Base-by-base conservation (phyloP, 2,797 vertebrate species). In the Phoxinus dragarum region DNA sequence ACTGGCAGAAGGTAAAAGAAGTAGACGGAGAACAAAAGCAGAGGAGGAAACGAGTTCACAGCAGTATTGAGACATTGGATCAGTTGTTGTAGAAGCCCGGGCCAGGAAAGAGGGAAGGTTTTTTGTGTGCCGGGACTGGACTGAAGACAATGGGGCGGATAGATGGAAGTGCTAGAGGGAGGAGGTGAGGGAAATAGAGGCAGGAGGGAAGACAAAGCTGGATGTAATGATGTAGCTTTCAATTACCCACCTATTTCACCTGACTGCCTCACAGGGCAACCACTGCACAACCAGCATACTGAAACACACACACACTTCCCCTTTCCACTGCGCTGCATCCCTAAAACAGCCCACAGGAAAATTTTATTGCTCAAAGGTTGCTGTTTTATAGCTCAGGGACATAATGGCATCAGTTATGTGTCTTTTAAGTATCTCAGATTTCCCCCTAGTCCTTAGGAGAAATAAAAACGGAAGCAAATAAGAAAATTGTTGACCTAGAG, bases 231-330 rank as follows among this genome's bases (percentile, higher is more conserved):
- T 88, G 90, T 90, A 72, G 67, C 85, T 91, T 89, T 91, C 90
- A 91, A 87, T 93, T 89, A 91, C 89, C 84, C 88, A 92, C 93
- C 92, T 89, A 86, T 81, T 85, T 90, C 89, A 90, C 90, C 91
- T 82, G 80, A 85, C 75, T 81, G 88, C 88, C 86, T 84, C 80
- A 69, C 79, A 88, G 40, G 42, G 86, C 84, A 87, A 82, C 75
- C 42, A 10, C 86, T 69, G 86, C 85, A 87, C 71, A 52, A 12
- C 73, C 49, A 8, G 85, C 89, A 47, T 14, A 64, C 23, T 82
- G 9, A 80, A 54, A 47, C 12, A 47, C 44, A 82, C 73, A 86
- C 74, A 79, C 34, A 56, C 34, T 67, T 68, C 17, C 17, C 17
- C 75, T 84, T 72, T 78, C 40, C 83, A 79, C 52, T 61, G 49